Evolutionary conservation across 2,888 invertebrate genomes (phyloP).

Genomic region (Eupithecia abbreviata): DNA sequence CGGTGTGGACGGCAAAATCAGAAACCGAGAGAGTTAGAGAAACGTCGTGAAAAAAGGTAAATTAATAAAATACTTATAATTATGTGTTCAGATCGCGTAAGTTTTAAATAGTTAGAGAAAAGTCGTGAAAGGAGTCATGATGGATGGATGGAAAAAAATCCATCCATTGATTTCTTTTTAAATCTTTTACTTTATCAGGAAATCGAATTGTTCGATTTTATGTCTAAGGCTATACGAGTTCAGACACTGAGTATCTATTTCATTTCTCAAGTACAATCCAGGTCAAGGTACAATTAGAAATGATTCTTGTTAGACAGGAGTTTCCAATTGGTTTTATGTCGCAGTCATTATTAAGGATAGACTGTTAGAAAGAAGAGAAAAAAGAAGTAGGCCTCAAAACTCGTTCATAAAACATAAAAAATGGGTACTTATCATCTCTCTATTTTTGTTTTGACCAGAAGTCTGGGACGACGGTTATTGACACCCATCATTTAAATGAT

Average conservation of each 20-base stretch:
- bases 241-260: not conserved
- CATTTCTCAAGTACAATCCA: not conserved
- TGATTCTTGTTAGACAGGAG: not conserved
- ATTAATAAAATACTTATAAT: too few species aligned
- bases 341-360: not conserved
- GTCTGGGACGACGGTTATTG: conserved; percentile 15
- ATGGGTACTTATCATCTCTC: not conserved
- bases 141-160: too few species aligned
- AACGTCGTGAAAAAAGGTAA: too few species aligned
- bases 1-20: too few species aligned
- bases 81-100: too few species aligned
- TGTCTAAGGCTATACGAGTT: too few species aligned
- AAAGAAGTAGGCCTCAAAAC: conserved; percentile 5
- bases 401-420: not conserved
- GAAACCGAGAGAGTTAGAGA: too few species aligned
- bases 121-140: too few species aligned
- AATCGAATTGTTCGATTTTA: too few species aligned
- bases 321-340: not conserved
- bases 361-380: conserved; percentile 12
- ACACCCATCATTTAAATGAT: conserved; percentile 22
- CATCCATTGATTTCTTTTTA: too few species aligned
- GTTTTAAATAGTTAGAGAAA: too few species aligned
- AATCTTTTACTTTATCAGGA: too few species aligned
- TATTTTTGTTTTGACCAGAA: conserved; percentile 9
- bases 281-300: not conserved